Base-by-base conservation (phyloP, 2,797 vertebrate species). In the Aselliscus stoliczkanus region DNA sequence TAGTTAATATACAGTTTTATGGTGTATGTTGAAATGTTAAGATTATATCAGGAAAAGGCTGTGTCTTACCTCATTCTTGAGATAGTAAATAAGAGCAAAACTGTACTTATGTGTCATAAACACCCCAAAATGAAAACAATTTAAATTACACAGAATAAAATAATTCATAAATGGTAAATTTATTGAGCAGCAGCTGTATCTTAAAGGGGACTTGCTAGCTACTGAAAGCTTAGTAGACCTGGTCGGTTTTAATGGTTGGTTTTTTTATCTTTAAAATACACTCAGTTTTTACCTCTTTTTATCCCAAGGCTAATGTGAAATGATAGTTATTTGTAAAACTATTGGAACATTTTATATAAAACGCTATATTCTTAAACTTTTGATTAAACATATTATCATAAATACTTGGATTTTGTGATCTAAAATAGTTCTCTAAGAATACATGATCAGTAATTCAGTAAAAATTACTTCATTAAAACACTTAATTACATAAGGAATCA, bases 401-500 rank as follows among this genome's bases (percentile, higher is more conserved):
- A 75, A 72, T 56, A 56, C 37, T 58, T 81, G 50, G 69, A 54
- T 37, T 73, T 72, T 95, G 54, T 88, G 8, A 65, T 85, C 44
- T 62, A 54, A 91, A 92, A n/a, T 37, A 34, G 70, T 93, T 96
- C 54, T 60, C 39, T 89, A 54, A 95, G 84, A 89, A 10, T n/a
- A 34, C 5, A 11, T 60, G 29, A 80, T 39, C 29, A 79, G 3
- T 62, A 67, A 89, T 52, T 60, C 20, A 87, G 60, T 93, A 79
- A 92, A 92, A 85, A 92, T 70, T 37, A n/a, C 17, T 80, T 90
- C 17, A 77, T 89, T 67, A 15, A 87, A 94, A 80, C 70, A 44
- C 29, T 89, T 79, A 21, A 34, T 89, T 92, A 27, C 6, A 11
- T 56, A 70, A 73, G n/a, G 23, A 81, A 37, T 39, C 11, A 62